These are phyloP conservation scores for Centropyge bicolor DNA, from an alignment of 2,797 vertebrate genomes.

Conservation along the genomic window DNA sequence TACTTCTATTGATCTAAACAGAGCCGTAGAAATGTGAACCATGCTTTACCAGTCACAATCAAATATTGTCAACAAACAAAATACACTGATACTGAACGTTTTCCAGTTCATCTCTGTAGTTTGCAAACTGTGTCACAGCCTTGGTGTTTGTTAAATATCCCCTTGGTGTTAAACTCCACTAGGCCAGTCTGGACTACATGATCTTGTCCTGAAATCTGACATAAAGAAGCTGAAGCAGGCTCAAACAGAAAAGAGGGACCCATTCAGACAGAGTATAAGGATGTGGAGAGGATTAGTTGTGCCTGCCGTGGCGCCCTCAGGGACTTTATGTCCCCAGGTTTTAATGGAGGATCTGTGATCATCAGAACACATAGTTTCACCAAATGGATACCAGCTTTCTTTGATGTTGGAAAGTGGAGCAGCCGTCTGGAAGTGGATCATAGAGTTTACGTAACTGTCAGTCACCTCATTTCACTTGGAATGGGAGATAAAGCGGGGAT, in stretches of 20 bases:
- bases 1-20: too few species aligned
- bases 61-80: background rate
- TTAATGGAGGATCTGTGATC: slow-evolving; percentile 34
- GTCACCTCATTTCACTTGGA: slow-evolving; percentile 50
- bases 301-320: slow-evolving; percentile 28
- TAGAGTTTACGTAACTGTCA: slow-evolving; percentile 53
- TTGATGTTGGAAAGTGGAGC: slow-evolving; percentile 60
- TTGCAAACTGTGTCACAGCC: background rate
- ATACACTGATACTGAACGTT: background rate
- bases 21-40: too few species aligned
- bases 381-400: slow-evolving; percentile 41
- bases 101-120: background rate
- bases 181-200: background rate
- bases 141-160: background rate
- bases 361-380: slow-evolving; percentile 46
- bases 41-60: background rate
- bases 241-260: background rate
- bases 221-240: slow-evolving; percentile 8
- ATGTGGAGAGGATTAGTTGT: slow-evolving; percentile 55
- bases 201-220: slow-evolving; percentile 14
- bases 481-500: background rate
- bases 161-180: background rate
- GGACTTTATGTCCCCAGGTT: slow-evolving; percentile 25
- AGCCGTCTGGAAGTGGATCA: slow-evolving; percentile 52
- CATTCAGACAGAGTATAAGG: slow-evolving; percentile 15